phyloP scores from a whole-genome alignment of 2,888 invertebrate species.

The Amblyteles armatorius region DNA sequence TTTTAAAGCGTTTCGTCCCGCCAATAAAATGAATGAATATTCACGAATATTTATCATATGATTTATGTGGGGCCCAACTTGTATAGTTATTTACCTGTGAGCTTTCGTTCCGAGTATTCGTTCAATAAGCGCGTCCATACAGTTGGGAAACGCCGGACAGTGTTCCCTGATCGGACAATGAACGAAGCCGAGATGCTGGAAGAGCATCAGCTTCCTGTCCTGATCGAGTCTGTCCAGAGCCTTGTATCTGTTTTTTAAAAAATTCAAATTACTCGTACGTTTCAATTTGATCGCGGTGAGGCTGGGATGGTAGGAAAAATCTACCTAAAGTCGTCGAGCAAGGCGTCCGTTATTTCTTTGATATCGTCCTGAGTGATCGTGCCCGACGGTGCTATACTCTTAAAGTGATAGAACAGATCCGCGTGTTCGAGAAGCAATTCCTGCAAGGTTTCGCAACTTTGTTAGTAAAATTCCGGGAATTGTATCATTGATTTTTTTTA shows the following conservation, averaged over 20 bases:
- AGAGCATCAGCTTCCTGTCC: slow-evolving; percentile 96
- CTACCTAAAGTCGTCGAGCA: slow-evolving; percentile 96
- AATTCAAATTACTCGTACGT: not conserved
- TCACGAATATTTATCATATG: slow-evolving; percentile 14
- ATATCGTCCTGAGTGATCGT: slow-evolving; percentile 98
- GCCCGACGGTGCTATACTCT: slow-evolving; percentile 94
- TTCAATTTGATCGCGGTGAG: not conserved
- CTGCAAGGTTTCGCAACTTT: slow-evolving; percentile 81
- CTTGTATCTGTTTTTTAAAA: slow-evolving; percentile 90
- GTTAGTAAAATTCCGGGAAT: not conserved
- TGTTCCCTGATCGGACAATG: slow-evolving; percentile 98
- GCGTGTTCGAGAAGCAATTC: slow-evolving; percentile 97
- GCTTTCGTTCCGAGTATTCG: slow-evolving; percentile 89
- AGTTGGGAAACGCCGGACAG: slow-evolving; percentile 95
- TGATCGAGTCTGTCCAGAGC: slow-evolving; percentile 97
- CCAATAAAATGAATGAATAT: not conserved
- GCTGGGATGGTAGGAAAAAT: slow-evolving; percentile 36
- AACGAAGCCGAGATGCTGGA: slow-evolving; percentile 97
- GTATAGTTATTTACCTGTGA: slow-evolving; percentile 85
- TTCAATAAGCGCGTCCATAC: slow-evolving; percentile 92
- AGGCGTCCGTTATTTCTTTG: slow-evolving; percentile 95
- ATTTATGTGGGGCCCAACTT: not conserved
- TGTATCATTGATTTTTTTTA: not conserved
- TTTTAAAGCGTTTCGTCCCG: not conserved
- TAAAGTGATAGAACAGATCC: slow-evolving; percentile 96